Base-by-base conservation (phyloP, 2,888 invertebrate genomes). In the Germaria angustata region DNA sequence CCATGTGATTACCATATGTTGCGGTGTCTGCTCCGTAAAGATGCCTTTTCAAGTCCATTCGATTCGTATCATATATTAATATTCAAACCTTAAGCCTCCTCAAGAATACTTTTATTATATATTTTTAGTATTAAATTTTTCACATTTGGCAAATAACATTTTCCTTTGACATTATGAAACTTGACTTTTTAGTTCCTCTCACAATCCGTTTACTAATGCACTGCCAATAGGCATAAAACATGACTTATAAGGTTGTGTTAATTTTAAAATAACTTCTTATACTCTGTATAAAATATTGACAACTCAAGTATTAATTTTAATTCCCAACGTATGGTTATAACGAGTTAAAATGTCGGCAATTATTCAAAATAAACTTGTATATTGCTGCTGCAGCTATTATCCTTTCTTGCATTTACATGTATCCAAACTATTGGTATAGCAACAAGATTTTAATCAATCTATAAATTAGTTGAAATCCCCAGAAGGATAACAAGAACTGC, bases 381-480 rank as follows among this genome's bases (percentile, higher is more conserved):
- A 5, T 20, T 57, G n/a, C 28, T 49, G 8, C 11, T 57, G 9
- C 28, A 8, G 36, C 5, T 39, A 17, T 20, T 20, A 15, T 8
- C 13, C 7, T 8, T 28, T 1, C 28, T 36, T 20, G 9, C 9
- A 7, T 39, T 53, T 24, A 9, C 17, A 20, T 51, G 44, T 32
- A 1, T 8, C 2, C 34, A 34, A 34, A n/a, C 20, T 20, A 57
- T 63, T 28, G 41, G 32, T n/a, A 41, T 8, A 6, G 5, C 44
- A 32, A 55, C 32, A 49, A 39, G 53, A 46, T 53, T 72, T 65
- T 57, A 79, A 79, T 65, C 71, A 79, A 79, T 79, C 49, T 79
- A 79, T 71, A 79, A 72, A 63, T 79, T 71, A 55, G 65, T 65
- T 65, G 32, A 72, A 71, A 71, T 65, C 46, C 71, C 71, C 78